These are phyloP conservation scores for Actinia tenebrosa DNA, from an alignment of 64 coral and sea anemone species.

Conservation along the genomic window DNA sequence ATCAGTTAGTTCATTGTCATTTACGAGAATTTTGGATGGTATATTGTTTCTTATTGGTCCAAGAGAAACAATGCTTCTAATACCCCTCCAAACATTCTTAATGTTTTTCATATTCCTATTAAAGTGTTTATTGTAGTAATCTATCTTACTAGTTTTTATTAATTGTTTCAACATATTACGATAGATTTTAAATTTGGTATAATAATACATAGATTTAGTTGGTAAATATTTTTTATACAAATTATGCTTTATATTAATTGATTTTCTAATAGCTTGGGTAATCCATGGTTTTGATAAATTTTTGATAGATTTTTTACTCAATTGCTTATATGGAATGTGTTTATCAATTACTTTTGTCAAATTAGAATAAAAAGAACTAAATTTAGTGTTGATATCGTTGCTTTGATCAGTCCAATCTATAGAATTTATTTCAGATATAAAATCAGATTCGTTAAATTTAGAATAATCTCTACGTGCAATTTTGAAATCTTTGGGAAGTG, in stretches of 20 bases:
- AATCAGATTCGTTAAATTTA: background rate
- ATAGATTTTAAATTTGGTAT: no score
- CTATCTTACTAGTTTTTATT: no score
- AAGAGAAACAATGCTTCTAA: background rate
- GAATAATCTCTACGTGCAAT: constrained; percentile 19
- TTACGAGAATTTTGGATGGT: background rate
- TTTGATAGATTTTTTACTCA: constrained; percentile 5
- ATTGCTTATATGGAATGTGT: constrained; percentile 10
- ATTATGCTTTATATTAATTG: constrained; percentile 25
- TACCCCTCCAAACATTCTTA: background rate
- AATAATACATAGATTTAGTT: background rate
- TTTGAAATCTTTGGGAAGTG: background rate
- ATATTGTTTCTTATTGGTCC: background rate
- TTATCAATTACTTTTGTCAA: background rate
- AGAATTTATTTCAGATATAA: constrained; percentile 14
- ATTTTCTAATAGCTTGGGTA: constrained; percentile 27
- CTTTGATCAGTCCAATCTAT: background rate
- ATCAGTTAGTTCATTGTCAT: background rate
- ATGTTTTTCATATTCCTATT: no score
- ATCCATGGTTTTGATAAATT: constrained; percentile 25
- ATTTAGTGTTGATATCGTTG: background rate
- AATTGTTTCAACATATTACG: no score
- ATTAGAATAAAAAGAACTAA: constrained; percentile 1
- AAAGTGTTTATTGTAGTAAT: no score
- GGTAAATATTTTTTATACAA: constrained; percentile 6